Conservation (phyloP, 2,888 invertebrate genomes). For the Coremacera marginata region DNA sequence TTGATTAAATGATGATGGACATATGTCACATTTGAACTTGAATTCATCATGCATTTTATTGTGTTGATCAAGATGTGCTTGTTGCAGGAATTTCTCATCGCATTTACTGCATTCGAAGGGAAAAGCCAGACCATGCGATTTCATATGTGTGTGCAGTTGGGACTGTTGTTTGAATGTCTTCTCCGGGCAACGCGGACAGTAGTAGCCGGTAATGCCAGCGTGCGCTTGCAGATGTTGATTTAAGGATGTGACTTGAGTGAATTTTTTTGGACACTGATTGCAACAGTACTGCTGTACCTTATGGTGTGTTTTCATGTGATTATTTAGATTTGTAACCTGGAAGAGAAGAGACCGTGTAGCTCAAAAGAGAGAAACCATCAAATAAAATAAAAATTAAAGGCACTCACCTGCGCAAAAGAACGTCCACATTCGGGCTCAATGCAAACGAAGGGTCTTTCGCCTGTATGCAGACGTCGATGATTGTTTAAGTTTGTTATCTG, state of each 20-base stretch:
- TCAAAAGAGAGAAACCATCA: neutral
- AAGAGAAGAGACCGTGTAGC: constrained; percentile 10
- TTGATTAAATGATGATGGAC: constrained; percentile 69
- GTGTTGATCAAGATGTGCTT: constrained; percentile 69
- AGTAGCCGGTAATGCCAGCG: constrained; percentile 68
- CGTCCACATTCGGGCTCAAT: constrained; percentile 69
- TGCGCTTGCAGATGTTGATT: constrained; percentile 69
- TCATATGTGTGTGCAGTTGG: constrained; percentile 69
- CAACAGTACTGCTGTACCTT: constrained; percentile 70
- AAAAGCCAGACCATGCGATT: constrained; percentile 68
- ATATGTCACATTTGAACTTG: constrained; percentile 69
- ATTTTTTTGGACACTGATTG: constrained; percentile 69
- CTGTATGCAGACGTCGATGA: constrained; percentile 69
- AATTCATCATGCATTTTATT: constrained; percentile 69
- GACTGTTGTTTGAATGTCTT: constrained; percentile 69
- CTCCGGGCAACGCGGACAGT: constrained; percentile 69
- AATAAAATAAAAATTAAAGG: neutral
- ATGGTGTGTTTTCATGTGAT: constrained; percentile 70
- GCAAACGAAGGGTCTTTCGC: constrained; percentile 69
- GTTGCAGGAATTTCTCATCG: constrained; percentile 69
- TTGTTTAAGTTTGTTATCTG: constrained; percentile 69
- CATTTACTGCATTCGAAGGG: constrained; percentile 68
- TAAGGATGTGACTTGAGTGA: constrained; percentile 69
- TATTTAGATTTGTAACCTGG: constrained; percentile 69
- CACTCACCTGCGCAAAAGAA: constrained; percentile 68